These are phyloP conservation scores for Catharus fuscescens DNA, from an alignment of 2,113 vertebrate genomes.

Conservation along the genomic window DNA sequence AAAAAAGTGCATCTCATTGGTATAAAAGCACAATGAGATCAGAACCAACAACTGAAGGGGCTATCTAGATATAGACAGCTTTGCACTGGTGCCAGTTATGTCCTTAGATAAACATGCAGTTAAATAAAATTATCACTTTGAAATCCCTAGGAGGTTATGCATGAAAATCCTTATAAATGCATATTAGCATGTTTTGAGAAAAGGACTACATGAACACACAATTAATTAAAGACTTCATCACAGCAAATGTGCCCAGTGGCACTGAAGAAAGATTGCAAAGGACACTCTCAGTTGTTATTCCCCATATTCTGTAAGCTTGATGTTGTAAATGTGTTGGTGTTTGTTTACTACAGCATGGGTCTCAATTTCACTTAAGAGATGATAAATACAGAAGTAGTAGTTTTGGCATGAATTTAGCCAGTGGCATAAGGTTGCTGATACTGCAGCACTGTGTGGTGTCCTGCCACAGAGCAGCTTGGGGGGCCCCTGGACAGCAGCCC, in stretches of 20 bases:
- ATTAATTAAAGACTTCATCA: not conserved
- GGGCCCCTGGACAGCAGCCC: fast-evolving
- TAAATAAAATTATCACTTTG: not conserved
- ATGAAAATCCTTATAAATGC: not conserved
- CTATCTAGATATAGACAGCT: not conserved
- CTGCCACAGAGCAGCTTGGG: not conserved
- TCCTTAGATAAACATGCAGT: not conserved
- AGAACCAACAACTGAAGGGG: not conserved
- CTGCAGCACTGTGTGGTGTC: not conserved
- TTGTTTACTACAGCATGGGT: not conserved
- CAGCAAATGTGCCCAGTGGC: not conserved
- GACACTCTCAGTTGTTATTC: not conserved
- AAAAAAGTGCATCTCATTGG: not conserved
- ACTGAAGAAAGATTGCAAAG: not conserved
- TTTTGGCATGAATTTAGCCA: not conserved
- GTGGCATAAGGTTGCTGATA: not conserved
- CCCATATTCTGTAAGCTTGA: not conserved
- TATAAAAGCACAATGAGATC: not conserved
- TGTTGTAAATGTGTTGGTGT: not conserved
- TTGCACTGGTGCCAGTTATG: not conserved
- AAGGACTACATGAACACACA: not conserved
- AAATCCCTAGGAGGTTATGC: not conserved
- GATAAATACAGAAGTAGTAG: not conserved
- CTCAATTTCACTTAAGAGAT: not conserved
- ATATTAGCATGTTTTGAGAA: not conserved